Conservation (phyloP, 1,140 invertebrate species). For the Atta colombica region DNA sequence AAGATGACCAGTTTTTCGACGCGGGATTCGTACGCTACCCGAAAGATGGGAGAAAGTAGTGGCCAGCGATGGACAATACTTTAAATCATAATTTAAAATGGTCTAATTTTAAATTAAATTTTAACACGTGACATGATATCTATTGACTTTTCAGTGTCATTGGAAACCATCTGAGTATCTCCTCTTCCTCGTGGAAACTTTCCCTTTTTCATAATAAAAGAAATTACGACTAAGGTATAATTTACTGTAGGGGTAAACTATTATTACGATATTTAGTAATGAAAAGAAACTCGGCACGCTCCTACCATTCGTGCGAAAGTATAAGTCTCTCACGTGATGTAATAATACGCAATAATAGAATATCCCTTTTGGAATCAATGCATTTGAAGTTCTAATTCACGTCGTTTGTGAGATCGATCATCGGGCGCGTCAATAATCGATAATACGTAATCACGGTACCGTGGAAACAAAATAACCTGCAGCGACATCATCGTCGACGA, state of each 20-base stretch:
- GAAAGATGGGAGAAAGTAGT: too few species aligned
- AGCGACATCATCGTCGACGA: background rate
- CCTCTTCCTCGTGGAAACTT: background rate
- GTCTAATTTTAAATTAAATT: background rate
- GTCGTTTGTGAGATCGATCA: constrained; percentile 33
- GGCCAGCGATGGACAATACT: too few species aligned
- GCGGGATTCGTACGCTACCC: too few species aligned
- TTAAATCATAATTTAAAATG: background rate
- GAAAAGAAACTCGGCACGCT: background rate
- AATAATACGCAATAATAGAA: background rate
- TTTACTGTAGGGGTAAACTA: background rate
- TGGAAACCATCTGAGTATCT: background rate
- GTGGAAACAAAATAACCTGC: constrained; percentile 43
- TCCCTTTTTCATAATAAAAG: constrained; percentile 9
- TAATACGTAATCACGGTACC: constrained; percentile 44
- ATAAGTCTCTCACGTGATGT: background rate
- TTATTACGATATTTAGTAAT: constrained; percentile 8
- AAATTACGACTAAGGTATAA: constrained; percentile 31
- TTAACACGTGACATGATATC: background rate
- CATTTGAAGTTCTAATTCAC: constrained; percentile 22
- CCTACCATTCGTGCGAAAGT: constrained; percentile 8
- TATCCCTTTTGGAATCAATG: background rate
- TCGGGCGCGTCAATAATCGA: constrained; percentile 51
- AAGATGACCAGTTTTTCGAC: too few species aligned
- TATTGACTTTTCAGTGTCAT: background rate